Base-by-base conservation (phyloP, 2,888 invertebrate species). In the Biston betularia region DNA sequence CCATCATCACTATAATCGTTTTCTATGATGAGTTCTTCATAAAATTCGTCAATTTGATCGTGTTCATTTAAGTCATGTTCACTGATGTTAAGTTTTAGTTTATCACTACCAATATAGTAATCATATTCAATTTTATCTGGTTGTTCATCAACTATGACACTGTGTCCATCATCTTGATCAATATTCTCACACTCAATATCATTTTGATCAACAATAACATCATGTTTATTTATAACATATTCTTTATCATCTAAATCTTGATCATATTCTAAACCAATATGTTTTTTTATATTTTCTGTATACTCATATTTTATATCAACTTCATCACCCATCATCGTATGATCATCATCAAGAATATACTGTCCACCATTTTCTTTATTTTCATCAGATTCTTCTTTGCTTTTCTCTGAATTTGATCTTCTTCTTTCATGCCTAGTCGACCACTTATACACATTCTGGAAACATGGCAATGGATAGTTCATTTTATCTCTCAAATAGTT, bases 401-500 rank as follows among this genome's bases (percentile, higher is more conserved):
- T 52, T 35, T 35, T n/a, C 2, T 52, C 50, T 52, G 7, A 6
- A 8, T 52, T 0, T n/a, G 35, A 2, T 52, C 7, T 1, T 10
- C 9, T 53, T 12, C 6, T 10, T 0, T 42, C 63, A 2, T 15
- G 6, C 24, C 15, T 50, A 0, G 44, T 1, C 0, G 50, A 44
- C 63, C 63, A 63, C 10, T 50, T 40, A 9, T 24, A n/a, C 7
- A 63, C 11, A 42, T 48, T 42, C 2, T 14, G 9, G 4, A 63
- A 24, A n/a, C 35, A 33, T 0, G 63, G 63, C 9, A 63, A n/a
- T 0, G 63, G 63, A 34, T 63, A 63, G 24, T 49, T 56, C 15
- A 63, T 15, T 6, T n/a, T 24, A 0, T 63, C 44, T 50, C 15
- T 33, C 0, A 63, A 24, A 45, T 56, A 56, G 1, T 45, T 8